A percentile compares a stretch with the other conserved stretches of the same genome.
Conservation (phyloP, 2,888 invertebrate species). For the Unio delphinus region DNA sequence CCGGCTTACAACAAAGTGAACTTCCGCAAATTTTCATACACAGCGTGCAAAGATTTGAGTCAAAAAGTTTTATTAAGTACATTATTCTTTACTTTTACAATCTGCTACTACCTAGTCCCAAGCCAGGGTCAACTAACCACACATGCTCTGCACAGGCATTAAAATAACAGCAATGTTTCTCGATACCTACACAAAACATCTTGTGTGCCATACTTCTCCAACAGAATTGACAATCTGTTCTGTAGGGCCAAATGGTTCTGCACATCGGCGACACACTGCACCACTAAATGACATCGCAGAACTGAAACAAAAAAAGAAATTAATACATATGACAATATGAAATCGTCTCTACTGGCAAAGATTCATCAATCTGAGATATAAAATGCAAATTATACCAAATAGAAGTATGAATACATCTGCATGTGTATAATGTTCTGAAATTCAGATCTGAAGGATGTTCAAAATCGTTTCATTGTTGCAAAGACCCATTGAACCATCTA, state of each 20-base stretch:
- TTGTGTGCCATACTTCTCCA: conserved; percentile 98
- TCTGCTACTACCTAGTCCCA: too few species aligned
- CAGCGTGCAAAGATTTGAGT: too few species aligned
- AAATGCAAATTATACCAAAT: background rate
- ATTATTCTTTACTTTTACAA: too few species aligned
- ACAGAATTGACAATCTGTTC: conserved; percentile 99
- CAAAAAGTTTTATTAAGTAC: too few species aligned
- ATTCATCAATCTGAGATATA: background rate
- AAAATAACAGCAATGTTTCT: too few species aligned
- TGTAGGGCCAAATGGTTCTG: conserved; percentile 94
- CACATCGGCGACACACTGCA: conserved; percentile 95
- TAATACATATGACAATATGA: background rate
- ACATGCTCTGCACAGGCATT: too few species aligned
- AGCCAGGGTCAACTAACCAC: too few species aligned
- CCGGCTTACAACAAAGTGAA: too few species aligned
- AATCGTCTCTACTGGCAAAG: background rate
- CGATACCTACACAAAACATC: conserved; percentile 92
- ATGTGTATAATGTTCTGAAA: background rate
- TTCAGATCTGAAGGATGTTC: too few species aligned
- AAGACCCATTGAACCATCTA: too few species aligned
- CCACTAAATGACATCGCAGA: conserved; percentile 80
- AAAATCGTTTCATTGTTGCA: too few species aligned
- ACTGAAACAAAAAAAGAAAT: conserved; percentile 42
- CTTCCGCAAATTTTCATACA: too few species aligned
- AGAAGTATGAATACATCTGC: conserved; percentile 2